Conservation (phyloP, 2,888 invertebrate genomes). For the Marronus borbonicus region DNA sequence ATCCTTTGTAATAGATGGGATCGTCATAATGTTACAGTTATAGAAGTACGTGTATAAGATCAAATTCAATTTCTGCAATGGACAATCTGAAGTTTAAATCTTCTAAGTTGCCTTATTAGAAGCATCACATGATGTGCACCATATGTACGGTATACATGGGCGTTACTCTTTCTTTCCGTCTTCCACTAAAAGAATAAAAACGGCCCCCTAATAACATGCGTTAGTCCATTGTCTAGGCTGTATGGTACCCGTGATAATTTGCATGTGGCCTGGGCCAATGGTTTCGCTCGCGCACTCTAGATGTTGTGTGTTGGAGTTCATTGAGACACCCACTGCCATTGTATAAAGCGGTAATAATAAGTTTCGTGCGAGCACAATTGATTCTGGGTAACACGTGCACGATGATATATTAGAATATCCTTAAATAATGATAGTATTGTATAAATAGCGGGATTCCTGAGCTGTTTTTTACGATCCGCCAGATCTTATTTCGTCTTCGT, state of each 20-base stretch:
- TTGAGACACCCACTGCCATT: conserved; percentile 68
- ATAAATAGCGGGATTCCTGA: conserved; percentile 54
- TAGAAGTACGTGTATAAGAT: too few relatives aligned
- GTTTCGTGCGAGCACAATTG: conserved; percentile 67
- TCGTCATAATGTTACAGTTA: too few relatives aligned
- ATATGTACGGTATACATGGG: conserved; percentile 20
- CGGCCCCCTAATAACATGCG: conserved; percentile 59
- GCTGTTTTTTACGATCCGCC: conserved; percentile 38
- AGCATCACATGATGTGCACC: background rate
- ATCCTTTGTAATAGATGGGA: too few relatives aligned
- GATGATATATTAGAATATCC: conserved; percentile 69
- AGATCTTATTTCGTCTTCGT: conserved; percentile 34
- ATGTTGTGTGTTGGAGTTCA: conserved; percentile 65
- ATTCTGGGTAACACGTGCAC: conserved; percentile 69
- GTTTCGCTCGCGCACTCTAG: conserved; percentile 43
- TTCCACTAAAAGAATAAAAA: conserved; percentile 39
- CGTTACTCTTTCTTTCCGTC: conserved; percentile 32
- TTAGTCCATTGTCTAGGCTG: conserved; percentile 60
- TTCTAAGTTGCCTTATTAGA: background rate
- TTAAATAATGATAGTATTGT: conserved; percentile 68
- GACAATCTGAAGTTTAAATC: too few relatives aligned
- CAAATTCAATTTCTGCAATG: too few relatives aligned
- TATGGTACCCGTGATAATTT: conserved; percentile 58
- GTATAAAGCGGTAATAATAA: conserved; percentile 64
- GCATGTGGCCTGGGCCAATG: conserved; percentile 52